Evolutionary conservation across 2,888 invertebrate genomes (phyloP).

Genomic region (Peribatodes rhomboidaria): DNA sequence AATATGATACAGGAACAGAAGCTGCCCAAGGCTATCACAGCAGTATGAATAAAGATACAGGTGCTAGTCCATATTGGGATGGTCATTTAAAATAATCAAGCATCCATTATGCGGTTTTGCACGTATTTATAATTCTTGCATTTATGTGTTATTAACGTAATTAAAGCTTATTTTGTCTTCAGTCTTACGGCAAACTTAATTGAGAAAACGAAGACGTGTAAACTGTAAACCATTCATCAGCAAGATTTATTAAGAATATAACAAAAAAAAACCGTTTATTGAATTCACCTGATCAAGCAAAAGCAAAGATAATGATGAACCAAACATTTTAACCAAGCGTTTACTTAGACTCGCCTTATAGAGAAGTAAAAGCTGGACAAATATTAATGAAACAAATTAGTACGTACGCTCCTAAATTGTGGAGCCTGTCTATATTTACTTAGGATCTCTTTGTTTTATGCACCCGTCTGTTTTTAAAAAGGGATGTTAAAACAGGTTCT

Average conservation of each 20-base stretch:
- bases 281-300: slow-evolving; percentile 3
- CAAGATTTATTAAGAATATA: not conserved
- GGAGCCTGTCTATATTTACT: slow-evolving; percentile 50
- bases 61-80: slow-evolving; percentile 40
- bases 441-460: slow-evolving; percentile 55
- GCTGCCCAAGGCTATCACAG: slow-evolving; percentile 28
- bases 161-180: slow-evolving; percentile 2
- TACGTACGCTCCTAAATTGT: slow-evolving; percentile 51
- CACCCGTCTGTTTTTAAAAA: slow-evolving; percentile 49
- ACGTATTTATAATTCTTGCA: slow-evolving; percentile 36
- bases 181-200: not conserved
- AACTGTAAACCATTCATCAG: not conserved
- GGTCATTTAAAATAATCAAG: slow-evolving; percentile 39
- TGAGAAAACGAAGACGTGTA: not conserved
- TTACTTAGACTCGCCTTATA: slow-evolving; percentile 24
- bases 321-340: slow-evolving; percentile 14
- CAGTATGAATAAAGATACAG: slow-evolving; percentile 35
- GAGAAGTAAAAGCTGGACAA: slow-evolving; percentile 64
- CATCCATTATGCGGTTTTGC: slow-evolving; percentile 37
- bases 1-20: slow-evolving; percentile 18
- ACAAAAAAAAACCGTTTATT: not conserved
- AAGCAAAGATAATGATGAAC: slow-evolving; percentile 7
- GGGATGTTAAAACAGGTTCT: slow-evolving; percentile 43
- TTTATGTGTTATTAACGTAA: slow-evolving; percentile 30
- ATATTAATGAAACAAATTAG: slow-evolving; percentile 71